Percentiles rank a stretch among this genome's conserved stretches.
Conservation (phyloP, 2,888 invertebrate genomes). For the Drosophila mimetica region DNA sequence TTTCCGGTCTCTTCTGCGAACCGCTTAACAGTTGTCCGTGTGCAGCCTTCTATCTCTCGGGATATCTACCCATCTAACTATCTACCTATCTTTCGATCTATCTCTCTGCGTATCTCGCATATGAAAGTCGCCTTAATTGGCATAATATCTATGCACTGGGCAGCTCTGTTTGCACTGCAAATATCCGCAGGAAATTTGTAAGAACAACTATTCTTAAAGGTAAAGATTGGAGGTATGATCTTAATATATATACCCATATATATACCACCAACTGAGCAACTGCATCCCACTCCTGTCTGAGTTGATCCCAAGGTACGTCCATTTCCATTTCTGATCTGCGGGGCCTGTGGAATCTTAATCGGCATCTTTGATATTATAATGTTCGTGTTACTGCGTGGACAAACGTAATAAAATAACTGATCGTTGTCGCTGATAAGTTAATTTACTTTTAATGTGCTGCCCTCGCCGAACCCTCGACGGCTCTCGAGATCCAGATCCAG, state of each 20-base stretch:
- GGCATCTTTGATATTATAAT: conserved; percentile 84
- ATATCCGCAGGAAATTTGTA: background rate
- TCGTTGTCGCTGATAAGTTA: conserved; percentile 85
- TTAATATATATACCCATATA: too few species aligned
- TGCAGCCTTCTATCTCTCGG: conserved; percentile 27
- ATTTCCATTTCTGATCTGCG: conserved; percentile 23
- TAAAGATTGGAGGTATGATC: background rate
- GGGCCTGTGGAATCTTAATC: conserved; percentile 71
- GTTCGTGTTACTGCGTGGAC: conserved; percentile 84
- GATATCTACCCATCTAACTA: conserved; percentile 48
- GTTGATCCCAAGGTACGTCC: conserved; percentile 30
- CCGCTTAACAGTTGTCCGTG: conserved; percentile 16
- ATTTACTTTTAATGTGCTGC: conserved; percentile 84
- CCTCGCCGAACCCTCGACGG: conserved; percentile 31
- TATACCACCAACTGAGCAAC: too few species aligned
- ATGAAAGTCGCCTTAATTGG: conserved; percentile 70
- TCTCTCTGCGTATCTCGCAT: conserved; percentile 22
- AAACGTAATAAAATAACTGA: conserved; percentile 85
- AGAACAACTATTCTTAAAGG: background rate
- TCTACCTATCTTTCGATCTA: conserved; percentile 57
- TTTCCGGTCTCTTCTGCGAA: conserved; percentile 66
- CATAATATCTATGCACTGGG: conserved; percentile 64
- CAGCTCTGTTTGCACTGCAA: conserved; percentile 32
- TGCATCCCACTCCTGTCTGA: too few species aligned
- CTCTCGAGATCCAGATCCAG: background rate